Conservation (phyloP, 2,888 invertebrate genomes). For the Julus scandinavius region DNA sequence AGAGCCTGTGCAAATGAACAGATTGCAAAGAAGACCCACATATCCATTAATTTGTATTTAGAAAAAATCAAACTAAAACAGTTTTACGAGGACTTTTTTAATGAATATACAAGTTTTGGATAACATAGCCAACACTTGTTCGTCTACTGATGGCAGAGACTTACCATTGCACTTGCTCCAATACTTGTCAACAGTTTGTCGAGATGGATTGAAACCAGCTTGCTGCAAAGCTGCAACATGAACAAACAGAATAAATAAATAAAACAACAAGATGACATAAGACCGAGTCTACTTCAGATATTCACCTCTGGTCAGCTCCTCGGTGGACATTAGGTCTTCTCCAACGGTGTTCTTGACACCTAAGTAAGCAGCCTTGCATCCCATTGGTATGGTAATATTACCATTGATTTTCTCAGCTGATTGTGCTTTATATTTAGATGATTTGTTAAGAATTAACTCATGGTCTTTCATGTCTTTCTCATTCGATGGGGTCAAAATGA, state of each 20-base stretch:
- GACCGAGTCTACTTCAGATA: background rate
- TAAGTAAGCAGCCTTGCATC: background rate
- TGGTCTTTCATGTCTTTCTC: background rate
- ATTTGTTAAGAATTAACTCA: background rate
- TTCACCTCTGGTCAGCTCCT: background rate
- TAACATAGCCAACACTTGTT: too few species aligned
- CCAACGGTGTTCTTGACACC: background rate
- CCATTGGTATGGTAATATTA: background rate
- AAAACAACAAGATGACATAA: background rate
- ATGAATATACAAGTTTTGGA: too few species aligned
- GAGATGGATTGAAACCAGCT: background rate
- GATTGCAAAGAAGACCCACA: background rate
- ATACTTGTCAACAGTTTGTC: background rate
- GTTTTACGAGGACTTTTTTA: too few species aligned
- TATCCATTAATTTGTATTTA: too few species aligned
- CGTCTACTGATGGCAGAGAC: background rate
- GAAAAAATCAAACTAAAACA: too few species aligned
- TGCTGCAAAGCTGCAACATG: background rate
- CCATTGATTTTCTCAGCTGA: background rate
- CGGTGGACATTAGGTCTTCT: background rate
- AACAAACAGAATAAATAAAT: background rate
- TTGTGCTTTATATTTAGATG: too few species aligned
- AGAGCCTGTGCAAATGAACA: background rate
- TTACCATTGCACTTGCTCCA: background rate
- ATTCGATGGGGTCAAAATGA: background rate